phyloP scores from a whole-genome alignment of 2,113 vertebrate species.

The Leucoraja erinaceus region DNA sequence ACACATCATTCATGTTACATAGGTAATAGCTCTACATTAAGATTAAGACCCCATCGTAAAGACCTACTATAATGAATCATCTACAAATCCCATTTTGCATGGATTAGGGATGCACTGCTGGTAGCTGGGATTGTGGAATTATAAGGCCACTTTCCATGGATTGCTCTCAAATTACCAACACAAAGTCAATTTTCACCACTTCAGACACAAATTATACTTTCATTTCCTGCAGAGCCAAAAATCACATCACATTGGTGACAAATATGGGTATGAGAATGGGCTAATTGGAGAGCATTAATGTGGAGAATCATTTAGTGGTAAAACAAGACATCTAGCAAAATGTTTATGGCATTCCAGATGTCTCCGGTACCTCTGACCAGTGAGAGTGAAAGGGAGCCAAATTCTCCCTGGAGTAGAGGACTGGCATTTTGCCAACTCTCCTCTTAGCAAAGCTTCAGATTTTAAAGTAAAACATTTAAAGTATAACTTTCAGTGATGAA shows the following conservation, averaged over 20 bases:
- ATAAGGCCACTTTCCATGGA: not conserved
- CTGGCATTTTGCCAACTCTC: not conserved
- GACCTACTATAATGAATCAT: not conserved
- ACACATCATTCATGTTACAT: not conserved
- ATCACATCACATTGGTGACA: not conserved
- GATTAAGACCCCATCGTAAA: not conserved
- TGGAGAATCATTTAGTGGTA: not conserved
- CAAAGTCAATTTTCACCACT: not conserved
- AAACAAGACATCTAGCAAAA: not conserved
- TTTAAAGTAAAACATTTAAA: too few species aligned
- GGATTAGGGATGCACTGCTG: too few species aligned
- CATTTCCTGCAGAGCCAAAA: not conserved
- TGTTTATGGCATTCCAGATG: not conserved
- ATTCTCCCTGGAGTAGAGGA: not conserved
- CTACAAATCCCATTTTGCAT: not conserved
- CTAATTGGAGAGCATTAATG: not conserved
- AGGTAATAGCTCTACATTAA: not conserved
- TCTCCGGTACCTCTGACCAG: not conserved
- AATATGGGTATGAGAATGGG: not conserved
- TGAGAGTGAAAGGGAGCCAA: not conserved
- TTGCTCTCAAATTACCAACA: not conserved
- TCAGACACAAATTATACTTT: not conserved
- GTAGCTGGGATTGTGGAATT: not conserved
- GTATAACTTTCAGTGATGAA: not conserved
- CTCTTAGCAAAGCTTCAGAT: not conserved